phyloP scores from a whole-genome alignment of 2,797 vertebrate species.

The Oreochromis grahami region DNA sequence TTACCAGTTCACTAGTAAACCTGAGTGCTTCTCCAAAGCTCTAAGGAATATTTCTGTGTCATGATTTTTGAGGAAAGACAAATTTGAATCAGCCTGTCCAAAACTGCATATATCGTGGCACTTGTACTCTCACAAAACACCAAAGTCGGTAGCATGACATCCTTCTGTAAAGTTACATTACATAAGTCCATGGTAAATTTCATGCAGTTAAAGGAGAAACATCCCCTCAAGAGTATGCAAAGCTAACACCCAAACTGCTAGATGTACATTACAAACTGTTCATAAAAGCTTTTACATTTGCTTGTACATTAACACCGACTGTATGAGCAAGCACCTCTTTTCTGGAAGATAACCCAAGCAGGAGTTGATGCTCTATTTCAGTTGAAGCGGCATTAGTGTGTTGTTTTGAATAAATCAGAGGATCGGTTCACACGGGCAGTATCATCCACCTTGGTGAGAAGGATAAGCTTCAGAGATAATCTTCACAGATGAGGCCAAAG shows the following conservation, averaged over 20 bases:
- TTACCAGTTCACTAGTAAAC: neutral
- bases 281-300: slow-evolving; percentile 12
- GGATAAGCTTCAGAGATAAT: neutral
- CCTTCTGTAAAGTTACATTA: neutral
- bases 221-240: neutral
- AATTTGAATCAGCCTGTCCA: neutral
- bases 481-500: neutral
- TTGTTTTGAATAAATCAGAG: slow-evolving; percentile 30
- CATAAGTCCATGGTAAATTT: neutral
- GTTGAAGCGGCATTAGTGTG: slow-evolving; percentile 6
- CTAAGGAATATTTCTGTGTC: neutral
- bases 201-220: neutral
- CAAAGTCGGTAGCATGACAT: neutral
- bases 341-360: slow-evolving; percentile 9
- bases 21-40: neutral
- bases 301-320: neutral
- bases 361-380: neutral
- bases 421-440: neutral
- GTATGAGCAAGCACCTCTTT: slow-evolving; percentile 1
- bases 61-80: neutral
- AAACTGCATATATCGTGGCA: neutral
- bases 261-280: neutral
- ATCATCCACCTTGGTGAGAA: neutral
- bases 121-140: neutral
- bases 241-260: neutral